A percentile compares a stretch with the other conserved stretches of the same genome.
Evolutionary conservation across 2,888 invertebrate genomes (phyloP).

Genomic region (Aleiodes leptofemur): DNA sequence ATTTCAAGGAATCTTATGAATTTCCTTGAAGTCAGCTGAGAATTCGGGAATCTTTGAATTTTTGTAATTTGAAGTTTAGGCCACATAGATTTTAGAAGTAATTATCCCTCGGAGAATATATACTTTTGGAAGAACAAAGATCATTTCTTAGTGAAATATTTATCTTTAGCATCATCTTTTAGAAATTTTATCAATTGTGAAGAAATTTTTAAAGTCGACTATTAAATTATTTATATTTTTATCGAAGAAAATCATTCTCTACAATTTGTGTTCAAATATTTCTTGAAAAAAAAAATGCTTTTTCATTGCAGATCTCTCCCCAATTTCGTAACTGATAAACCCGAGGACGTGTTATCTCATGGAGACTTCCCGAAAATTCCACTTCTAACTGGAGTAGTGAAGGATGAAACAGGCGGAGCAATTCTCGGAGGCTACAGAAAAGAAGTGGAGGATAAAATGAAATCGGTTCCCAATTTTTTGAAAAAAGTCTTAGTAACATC

Average conservation of each 20-base stretch:
- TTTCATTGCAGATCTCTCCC: slow-evolving; percentile 79
- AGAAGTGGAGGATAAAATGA: slow-evolving; percentile 73
- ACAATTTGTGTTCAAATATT: not conserved
- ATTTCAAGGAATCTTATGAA: no score
- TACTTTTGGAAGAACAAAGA: no score
- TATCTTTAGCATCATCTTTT: no score
- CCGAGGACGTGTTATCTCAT: slow-evolving; percentile 79
- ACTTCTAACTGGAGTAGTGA: slow-evolving; percentile 84
- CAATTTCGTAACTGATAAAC: slow-evolving; percentile 80
- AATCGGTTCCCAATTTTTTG: slow-evolving; percentile 73
- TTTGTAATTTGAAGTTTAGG: no score
- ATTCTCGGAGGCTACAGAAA: slow-evolving; percentile 77
- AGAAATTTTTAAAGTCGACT: no score
- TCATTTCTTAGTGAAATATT: no score
- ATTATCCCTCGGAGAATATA: no score
- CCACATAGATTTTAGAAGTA: no score
- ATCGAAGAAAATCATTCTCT: no score
- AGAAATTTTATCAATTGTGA: no score
- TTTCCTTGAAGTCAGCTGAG: no score
- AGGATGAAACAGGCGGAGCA: slow-evolving; percentile 83
- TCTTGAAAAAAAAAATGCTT: not conserved
- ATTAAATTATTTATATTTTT: not conserved
- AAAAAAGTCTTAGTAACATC: slow-evolving; percentile 72
- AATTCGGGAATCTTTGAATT: no score
- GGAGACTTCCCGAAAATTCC: slow-evolving; percentile 80